A percentile compares a stretch with the other conserved stretches of the same genome.
These are phyloP conservation scores for Pteropus alecto DNA, from an alignment of 2,113 vertebrate species.

Conservation along the genomic window DNA sequence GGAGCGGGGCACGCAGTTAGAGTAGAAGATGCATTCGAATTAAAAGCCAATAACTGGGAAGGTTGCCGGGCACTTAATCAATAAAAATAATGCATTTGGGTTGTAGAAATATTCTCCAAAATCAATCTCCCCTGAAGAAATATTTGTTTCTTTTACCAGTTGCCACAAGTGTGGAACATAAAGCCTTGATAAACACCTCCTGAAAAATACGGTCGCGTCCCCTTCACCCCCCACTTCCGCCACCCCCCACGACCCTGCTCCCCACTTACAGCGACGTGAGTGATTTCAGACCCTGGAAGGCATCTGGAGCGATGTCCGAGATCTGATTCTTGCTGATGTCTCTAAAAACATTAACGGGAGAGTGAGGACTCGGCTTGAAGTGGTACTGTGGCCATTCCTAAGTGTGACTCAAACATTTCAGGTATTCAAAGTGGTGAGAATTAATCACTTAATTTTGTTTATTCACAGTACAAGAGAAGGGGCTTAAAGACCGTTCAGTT, in stretches of 20 bases:
- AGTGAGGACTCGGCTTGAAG: slow-evolving; percentile 22
- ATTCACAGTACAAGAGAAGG: neutral
- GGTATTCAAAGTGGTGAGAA: neutral
- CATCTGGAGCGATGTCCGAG: slow-evolving; percentile 95
- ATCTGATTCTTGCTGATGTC: slow-evolving; percentile 99
- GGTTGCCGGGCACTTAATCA: slow-evolving; percentile 70
- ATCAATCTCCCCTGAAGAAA: slow-evolving; percentile 80
- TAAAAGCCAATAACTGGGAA: slow-evolving; percentile 71
- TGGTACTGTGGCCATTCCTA: neutral
- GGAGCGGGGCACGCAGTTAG: neutral
- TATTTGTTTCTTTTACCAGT: slow-evolving; percentile 80
- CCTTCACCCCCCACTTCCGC: slow-evolving; percentile 40
- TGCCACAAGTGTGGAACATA: slow-evolving; percentile 72
- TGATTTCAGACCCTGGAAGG: slow-evolving; percentile 96
- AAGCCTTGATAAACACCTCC: slow-evolving; percentile 71
- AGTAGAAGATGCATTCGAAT: slow-evolving; percentile 51
- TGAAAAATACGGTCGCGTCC: slow-evolving; percentile 42
- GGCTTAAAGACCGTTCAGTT: neutral
- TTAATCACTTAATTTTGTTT: neutral
- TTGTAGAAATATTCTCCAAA: slow-evolving; percentile 74
- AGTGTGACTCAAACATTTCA: neutral
- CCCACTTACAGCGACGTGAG: slow-evolving; percentile 97
- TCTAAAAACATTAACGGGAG: slow-evolving; percentile 81
- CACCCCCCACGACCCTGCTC: neutral
- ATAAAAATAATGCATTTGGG: slow-evolving; percentile 74